phyloP scores from a whole-genome alignment of 1,140 invertebrate species.

The Andricus grossulariae region DNA sequence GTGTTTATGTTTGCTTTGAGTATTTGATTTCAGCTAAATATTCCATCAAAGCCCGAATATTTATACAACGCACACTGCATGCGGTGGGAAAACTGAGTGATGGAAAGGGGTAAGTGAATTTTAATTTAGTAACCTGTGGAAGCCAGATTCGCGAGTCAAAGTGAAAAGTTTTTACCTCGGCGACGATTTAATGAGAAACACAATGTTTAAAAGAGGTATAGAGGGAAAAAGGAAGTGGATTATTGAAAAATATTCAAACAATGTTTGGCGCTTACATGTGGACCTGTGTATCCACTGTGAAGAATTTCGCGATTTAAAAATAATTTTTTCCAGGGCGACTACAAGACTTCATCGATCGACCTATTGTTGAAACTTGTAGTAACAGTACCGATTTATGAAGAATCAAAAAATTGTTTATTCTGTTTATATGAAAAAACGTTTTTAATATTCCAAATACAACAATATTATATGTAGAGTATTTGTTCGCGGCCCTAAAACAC shows the following conservation, averaged over 20 bases:
- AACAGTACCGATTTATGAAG: too few relatives aligned
- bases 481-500: too few relatives aligned
- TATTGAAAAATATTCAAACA: slow-evolving; percentile 23
- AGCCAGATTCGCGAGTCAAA: slow-evolving; percentile 17
- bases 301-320: neutral
- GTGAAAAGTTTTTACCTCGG: slow-evolving; percentile 1
- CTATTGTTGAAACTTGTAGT: too few relatives aligned
- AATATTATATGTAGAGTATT: too few relatives aligned
- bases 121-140: slow-evolving; percentile 21
- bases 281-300: neutral
- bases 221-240: neutral
- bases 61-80: slow-evolving; percentile 2
- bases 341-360: too few relatives aligned
- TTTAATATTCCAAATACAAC: too few relatives aligned
- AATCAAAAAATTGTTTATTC: too few relatives aligned
- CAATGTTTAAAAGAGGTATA: neutral
- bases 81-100: neutral
- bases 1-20: neutral
- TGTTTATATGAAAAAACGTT: too few relatives aligned
- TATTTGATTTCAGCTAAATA: neutral
- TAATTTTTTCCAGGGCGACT: too few relatives aligned
- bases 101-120: slow-evolving; percentile 26
- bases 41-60: slow-evolving; percentile 4
- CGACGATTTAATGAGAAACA: slow-evolving; percentile 14
- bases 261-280: neutral